These are phyloP conservation scores for Anthonomus grandis DNA, from an alignment of 1,140 invertebrate genomes.

Conservation along the genomic window DNA sequence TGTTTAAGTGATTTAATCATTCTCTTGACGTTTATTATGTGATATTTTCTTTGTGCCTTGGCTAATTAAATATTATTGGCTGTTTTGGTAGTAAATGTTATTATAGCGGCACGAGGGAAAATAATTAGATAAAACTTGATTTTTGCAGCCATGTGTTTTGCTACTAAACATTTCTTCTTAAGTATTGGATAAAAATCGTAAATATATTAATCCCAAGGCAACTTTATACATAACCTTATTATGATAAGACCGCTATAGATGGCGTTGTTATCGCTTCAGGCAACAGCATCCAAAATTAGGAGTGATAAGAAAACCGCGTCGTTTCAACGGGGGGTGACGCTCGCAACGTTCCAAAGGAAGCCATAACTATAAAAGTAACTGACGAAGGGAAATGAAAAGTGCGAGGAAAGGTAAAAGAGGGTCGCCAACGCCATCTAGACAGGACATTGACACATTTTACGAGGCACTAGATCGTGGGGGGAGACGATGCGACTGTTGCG, in stretches of 20 bases:
- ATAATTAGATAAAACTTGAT: too few species aligned
- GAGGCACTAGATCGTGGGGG: slow-evolving; percentile 38
- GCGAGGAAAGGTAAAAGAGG: slow-evolving; percentile 46
- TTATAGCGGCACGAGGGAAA: slow-evolving; percentile 10
- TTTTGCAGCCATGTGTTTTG: too few species aligned
- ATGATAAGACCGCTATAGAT: too few species aligned
- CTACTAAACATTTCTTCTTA: too few species aligned
- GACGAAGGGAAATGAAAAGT: slow-evolving; percentile 45
- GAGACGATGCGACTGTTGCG: slow-evolving; percentile 35
- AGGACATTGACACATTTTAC: slow-evolving; percentile 43
- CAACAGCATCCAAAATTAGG: slow-evolving; percentile 21
- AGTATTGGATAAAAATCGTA: too few species aligned
- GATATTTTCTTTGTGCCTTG: slow-evolving; percentile 15
- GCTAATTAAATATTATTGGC: slow-evolving; percentile 20
- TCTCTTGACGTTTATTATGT: slow-evolving; percentile 23
- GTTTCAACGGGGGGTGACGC: slow-evolving; percentile 9
- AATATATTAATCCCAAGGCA: too few species aligned
- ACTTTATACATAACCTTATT: too few species aligned
- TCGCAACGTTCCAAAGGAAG: slow-evolving; percentile 36
- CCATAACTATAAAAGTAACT: slow-evolving; percentile 48
- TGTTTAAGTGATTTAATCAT: slow-evolving; percentile 19
- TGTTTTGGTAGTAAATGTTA: slow-evolving; percentile 17
- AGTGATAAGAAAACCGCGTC: slow-evolving; percentile 22
- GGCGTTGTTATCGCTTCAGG: too few species aligned
- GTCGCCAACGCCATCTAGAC: slow-evolving; percentile 44